Conservation (phyloP, 1,140 invertebrate species). For the Liolophura sinensis region DNA sequence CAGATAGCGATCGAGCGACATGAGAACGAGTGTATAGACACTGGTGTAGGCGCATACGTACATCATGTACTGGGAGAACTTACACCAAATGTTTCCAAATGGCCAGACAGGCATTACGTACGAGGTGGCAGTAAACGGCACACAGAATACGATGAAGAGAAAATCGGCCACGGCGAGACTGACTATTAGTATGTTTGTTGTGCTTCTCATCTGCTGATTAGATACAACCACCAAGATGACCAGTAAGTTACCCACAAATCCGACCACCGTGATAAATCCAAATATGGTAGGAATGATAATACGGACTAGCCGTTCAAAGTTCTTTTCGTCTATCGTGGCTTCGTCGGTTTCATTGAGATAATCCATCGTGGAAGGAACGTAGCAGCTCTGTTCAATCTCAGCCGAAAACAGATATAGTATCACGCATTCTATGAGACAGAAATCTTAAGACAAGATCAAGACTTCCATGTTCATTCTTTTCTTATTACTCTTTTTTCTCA, state of each 20-base stretch:
- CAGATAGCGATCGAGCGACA: slow-evolving; percentile 93
- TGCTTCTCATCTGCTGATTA: slow-evolving; percentile 89
- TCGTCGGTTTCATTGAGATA: too few species aligned
- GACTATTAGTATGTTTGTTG: slow-evolving; percentile 88
- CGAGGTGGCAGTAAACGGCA: slow-evolving; percentile 68
- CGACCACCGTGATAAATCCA: slow-evolving; percentile 83
- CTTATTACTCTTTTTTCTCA: too few species aligned
- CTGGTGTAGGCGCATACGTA: slow-evolving; percentile 88
- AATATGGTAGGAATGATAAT: slow-evolving; percentile 80
- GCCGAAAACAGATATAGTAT: too few species aligned
- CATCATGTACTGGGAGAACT: slow-evolving; percentile 74
- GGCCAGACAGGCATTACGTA: slow-evolving; percentile 70
- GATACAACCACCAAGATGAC: slow-evolving; percentile 83
- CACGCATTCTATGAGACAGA: too few species aligned
- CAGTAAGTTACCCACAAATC: slow-evolving; percentile 84
- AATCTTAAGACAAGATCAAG: too few species aligned
- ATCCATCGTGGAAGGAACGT: too few species aligned
- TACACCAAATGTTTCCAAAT: slow-evolving; percentile 89
- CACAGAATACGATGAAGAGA: slow-evolving; percentile 93
- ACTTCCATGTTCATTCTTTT: too few species aligned
- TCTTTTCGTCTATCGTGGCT: too few species aligned
- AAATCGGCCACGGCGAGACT: slow-evolving; percentile 87
- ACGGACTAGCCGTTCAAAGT: slow-evolving; percentile 29
- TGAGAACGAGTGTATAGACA: slow-evolving; percentile 91
- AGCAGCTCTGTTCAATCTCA: too few species aligned